Base-by-base conservation (phyloP, 2,113 vertebrate species). In the Nothobranchius furzeri region DNA sequence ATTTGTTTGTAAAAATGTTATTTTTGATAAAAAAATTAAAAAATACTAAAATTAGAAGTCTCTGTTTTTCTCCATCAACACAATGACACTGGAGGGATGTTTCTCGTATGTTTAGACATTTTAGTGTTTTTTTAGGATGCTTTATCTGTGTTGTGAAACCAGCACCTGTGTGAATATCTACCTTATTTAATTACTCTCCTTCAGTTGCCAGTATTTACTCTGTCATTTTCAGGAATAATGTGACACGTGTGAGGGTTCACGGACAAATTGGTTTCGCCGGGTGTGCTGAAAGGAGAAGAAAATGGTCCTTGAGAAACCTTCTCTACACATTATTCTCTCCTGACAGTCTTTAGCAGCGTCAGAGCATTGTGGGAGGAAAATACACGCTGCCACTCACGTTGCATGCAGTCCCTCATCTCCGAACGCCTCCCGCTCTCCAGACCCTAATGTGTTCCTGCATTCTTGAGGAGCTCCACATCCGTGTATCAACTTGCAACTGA, bases 171-270 rank as follows among this genome's bases (percentile, higher is more conserved):
- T 3, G 12, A 12, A n/a, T 45, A 12, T n/a, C 13, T 40, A 1
- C 30, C 46, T 37, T 36, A 14, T 36, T 75, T 58, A 7, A 52
- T 63, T 51, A 46, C 37, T 52, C 17, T 64, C 25, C 12, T 2
- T 1, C 6, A 56, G 13, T 43, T 30, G 50, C 40, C 51, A 54
- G 9, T 55, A 30, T 53, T 25, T 59, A 8, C 8, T 10, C 13
- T 25, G 13, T 60, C 12, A 20, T 50, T 20, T 51, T 7, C 35
- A 4, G 13, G 20, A 65, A 46, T 14, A 40, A 58, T 50, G 20
- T 55, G 3, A 58, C 24, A 0, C 9, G 10, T 42, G 36, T 14
- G 17, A 20, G 12, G 7, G 10, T 30, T 55, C 40, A 12, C 42
- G 1, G n/a, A 5, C 7, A 36, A 56, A 56, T 6, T 47, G 25